Percentiles rank a stretch among this genome's conserved stretches.
phyloP scores from a whole-genome alignment of 2,888 invertebrate species.

The Oxystoma pomonae region DNA sequence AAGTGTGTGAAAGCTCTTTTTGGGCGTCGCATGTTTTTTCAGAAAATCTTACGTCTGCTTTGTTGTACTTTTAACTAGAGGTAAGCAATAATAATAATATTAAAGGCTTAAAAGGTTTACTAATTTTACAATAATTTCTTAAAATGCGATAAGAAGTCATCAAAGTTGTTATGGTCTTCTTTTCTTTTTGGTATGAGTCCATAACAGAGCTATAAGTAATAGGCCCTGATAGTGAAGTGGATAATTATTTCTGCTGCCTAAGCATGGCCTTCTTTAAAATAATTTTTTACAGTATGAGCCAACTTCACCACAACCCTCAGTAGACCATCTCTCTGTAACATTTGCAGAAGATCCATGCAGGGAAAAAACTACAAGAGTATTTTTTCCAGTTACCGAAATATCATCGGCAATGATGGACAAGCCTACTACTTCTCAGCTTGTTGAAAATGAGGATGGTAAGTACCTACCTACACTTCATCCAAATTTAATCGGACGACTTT shows the following conservation, averaged over 20 bases:
- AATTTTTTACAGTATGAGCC: constrained; percentile 49
- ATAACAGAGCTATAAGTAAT: no score
- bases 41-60: background rate
- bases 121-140: no score
- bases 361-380: background rate
- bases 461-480: background rate
- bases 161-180: no score
- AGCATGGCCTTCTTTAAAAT: no score
- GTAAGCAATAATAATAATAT: no score
- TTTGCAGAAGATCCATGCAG: constrained; percentile 58
- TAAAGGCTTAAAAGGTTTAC: no score
- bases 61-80: no score
- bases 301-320: constrained; percentile 64
- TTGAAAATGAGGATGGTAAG: background rate
- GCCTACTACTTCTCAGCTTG: background rate
- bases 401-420: background rate
- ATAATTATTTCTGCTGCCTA: no score
- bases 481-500: background rate
- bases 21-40: no score
- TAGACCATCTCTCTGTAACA: constrained; percentile 68
- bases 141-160: no score
- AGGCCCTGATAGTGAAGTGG: no score
- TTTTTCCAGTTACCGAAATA: background rate
- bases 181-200: no score
- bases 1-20: background rate